Evolutionary conservation across 2,113 vertebrate species (phyloP).

Genomic region (Andinoacara biseriatus): DNA sequence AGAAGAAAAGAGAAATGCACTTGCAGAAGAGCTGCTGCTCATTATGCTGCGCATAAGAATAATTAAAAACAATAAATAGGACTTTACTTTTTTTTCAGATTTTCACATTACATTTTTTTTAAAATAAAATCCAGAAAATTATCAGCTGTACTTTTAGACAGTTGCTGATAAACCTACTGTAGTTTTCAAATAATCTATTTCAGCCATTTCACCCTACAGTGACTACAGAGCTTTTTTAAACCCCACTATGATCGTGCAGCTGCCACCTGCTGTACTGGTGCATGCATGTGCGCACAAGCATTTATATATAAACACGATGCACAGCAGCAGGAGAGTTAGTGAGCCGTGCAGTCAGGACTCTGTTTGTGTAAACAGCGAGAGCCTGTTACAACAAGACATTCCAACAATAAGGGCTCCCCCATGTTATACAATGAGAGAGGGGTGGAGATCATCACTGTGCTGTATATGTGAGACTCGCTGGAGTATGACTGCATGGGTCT

Average conservation of each 20-base stretch:
- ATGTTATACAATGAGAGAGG: slow-evolving; percentile 21
- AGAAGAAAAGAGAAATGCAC: not conserved
- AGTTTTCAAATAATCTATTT: slow-evolving; percentile 12
- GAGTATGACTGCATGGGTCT: slow-evolving; percentile 20
- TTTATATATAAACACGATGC: slow-evolving; percentile 8
- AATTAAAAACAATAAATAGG: not conserved
- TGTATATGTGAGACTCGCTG: slow-evolving; percentile 28
- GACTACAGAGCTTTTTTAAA: slow-evolving; percentile 24
- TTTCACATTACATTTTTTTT: not conserved
- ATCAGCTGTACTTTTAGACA: not conserved
- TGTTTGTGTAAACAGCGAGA: slow-evolving; percentile 64
- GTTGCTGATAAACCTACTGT: not conserved
- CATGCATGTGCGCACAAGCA: not conserved
- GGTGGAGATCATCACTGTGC: slow-evolving; percentile 33
- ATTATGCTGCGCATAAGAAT: slow-evolving; percentile 8
- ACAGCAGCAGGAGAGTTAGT: slow-evolving; percentile 37
- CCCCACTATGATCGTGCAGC: slow-evolving; percentile 12
- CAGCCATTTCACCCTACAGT: not conserved
- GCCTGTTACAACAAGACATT: slow-evolving; percentile 60
- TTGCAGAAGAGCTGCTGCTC: slow-evolving; percentile 4
- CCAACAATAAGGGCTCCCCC: slow-evolving; percentile 46
- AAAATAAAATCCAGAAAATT: not conserved
- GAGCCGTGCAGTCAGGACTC: slow-evolving; percentile 47
- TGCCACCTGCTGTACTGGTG: slow-evolving; percentile 33
- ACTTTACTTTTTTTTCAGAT: not conserved